Evolutionary conservation across 2,113 vertebrate genomes (phyloP), one percentile per base, ranked within the genome.

Genomic region (Paramisgurnus dabryanus): DNA sequence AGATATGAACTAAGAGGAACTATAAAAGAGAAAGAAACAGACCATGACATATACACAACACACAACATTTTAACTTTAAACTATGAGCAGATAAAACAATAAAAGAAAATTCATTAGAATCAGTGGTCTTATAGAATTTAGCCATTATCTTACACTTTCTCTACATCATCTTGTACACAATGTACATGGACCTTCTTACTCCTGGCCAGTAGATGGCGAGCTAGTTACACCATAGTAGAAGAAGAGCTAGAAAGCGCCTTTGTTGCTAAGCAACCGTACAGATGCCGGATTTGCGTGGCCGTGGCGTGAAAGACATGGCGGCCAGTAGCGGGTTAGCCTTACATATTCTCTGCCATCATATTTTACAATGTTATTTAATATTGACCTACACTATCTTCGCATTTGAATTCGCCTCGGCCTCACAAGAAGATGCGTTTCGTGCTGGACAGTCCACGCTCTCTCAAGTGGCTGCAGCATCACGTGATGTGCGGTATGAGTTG

Each of bases 281-380:
- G 85, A 90, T 90, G 65, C 92, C 92, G 93, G 93, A 93, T 89
- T 89, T 93, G 87, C 92, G 92, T 93, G 91, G 87, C 89, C 81
- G 7, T 15, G 18, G 88, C 81, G 7, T 15, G 18, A 88, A 66
- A 87, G 86, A 66, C 58, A 93, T 93, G 93, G 93, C 92, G 90
- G 78, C 75, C 10, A 10, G 2, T n/a, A 76, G 72, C 63, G 34
- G 22, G n/a, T 39, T 10, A 1, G 18, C 39, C 5, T 40, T 50
- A 18, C 17, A 27, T 34, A 17, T 18, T 6, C 50, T 22, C 47
- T 66, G 9, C n/a, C 34, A 63, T 50, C 4, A 17, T 43, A 12
- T 41, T 84, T 39, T 82, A 80, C 7, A 22, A 70, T 47, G 64
- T 80, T 78, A 83, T 49, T 7, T 13, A 0, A 22, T 22, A 17